Conservation (phyloP, 1,140 invertebrate genomes). For the Phymastichus coffea region DNA sequence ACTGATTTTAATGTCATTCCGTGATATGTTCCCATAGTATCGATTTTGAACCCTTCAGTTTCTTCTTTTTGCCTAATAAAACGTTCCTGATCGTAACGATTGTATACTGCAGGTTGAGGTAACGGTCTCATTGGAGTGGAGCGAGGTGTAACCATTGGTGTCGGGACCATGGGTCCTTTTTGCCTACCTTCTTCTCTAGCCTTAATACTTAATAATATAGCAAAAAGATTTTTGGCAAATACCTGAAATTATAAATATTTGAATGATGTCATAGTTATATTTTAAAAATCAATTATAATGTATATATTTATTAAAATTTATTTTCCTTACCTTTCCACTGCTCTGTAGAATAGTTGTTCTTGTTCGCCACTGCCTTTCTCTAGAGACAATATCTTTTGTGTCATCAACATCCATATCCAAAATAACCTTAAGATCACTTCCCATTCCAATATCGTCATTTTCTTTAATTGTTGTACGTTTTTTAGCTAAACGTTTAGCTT, state of each 20-base stretch:
- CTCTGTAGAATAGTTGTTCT: slow-evolving; percentile 94
- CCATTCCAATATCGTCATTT: slow-evolving; percentile 85
- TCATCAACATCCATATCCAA: slow-evolving; percentile 94
- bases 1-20: slow-evolving; percentile 97
- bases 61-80: slow-evolving; percentile 91
- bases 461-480: slow-evolving; percentile 95
- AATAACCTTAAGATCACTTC: slow-evolving; percentile 81
- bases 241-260: slow-evolving; percentile 49
- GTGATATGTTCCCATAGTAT: slow-evolving; percentile 96
- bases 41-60: slow-evolving; percentile 97
- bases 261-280: not conserved
- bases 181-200: slow-evolving; percentile 88
- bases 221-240: slow-evolving; percentile 94
- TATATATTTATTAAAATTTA: not conserved
- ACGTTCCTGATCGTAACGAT: slow-evolving; percentile 97
- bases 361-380: slow-evolving; percentile 93
- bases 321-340: slow-evolving; percentile 69
- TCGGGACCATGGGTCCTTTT: slow-evolving; percentile 64
- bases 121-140: slow-evolving; percentile 66
- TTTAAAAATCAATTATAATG: not conserved
- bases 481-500: slow-evolving; percentile 94
- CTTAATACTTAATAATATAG: slow-evolving; percentile 88
- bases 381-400: slow-evolving; percentile 92
- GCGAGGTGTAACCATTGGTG: slow-evolving; percentile 69
- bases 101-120: slow-evolving; percentile 81